Base-by-base conservation (phyloP, 2,797 vertebrate genomes). In the Rhincodon typus region DNA sequence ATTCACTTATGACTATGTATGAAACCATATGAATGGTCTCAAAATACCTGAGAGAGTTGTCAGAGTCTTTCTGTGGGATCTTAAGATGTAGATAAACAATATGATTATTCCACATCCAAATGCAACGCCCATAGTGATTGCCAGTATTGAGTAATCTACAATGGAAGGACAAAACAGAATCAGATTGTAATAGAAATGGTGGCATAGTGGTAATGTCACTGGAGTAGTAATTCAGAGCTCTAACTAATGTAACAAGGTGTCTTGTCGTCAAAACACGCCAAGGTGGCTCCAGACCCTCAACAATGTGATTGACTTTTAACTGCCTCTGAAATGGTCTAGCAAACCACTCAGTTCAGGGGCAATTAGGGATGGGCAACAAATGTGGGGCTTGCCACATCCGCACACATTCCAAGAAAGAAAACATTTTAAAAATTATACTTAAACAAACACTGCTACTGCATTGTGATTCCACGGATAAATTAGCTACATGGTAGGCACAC, bases 21-120 rank as follows among this genome's bases (percentile, higher is more conserved):
- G 70, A 50, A 74, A 77, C 90, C 13, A 69, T 42, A 15, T 19
- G 72, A 34, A 77, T 57, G 25, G 53, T 74, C 27, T 50, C 25
- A 72, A 95, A 53, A 77, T 95, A 95, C 94, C 94, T 95, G 70
- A 34, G 30, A 74, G 70, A 77, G 70, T 57, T 53, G 70, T n/a
- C 70, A 53, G 42, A 38, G 30, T 10, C 94, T 77, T 95, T 77
- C 94, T 74, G 50, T 77, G 46, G 94, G 34, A 95, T 34, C 53
- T 34, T 53, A 95, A 23, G 70, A 27, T 70, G 34, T 15, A 95
- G 70, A 95, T 50, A 74, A 57, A 74, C 25, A 57, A 46, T 21
- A 77, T 34, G 19, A 77, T 50, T 34, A 95, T 53, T 77, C 69
- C 70, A 23, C 69, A 53, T 77, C 94, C 94, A 95, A 70, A 95